Conservation (phyloP, 92 coral and sea anemone genomes). For the Phenganax stokvisi region DNA sequence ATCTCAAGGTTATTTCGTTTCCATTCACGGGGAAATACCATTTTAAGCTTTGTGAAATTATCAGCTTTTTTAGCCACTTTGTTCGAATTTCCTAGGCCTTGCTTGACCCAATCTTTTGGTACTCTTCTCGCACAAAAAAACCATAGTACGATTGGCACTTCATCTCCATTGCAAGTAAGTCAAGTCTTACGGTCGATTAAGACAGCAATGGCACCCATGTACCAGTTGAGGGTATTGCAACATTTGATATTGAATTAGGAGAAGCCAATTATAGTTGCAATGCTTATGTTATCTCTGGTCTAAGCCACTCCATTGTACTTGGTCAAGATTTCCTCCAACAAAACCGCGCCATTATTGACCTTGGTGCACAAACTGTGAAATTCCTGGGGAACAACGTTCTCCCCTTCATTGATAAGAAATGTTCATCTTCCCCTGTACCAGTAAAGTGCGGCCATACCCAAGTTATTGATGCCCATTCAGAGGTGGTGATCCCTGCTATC, state of each 20-base stretch:
- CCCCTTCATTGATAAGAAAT: neutral
- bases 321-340: conserved; percentile 9
- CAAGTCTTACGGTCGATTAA: neutral
- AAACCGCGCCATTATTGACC: conserved; percentile 8
- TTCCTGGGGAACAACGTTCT: conserved; percentile 10
- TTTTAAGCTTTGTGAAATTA: too few species aligned
- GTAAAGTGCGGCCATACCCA: conserved; percentile 4
- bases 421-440: neutral
- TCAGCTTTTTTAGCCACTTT: too few species aligned
- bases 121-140: too few species aligned
- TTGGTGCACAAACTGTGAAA: neutral
- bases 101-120: too few species aligned
- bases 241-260: neutral
- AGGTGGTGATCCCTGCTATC: neutral
- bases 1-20: too few species aligned
- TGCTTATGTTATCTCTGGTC: conserved; percentile 2
- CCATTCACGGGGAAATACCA: too few species aligned
- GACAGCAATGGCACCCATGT: conserved; percentile 18
- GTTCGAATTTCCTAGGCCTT: too few species aligned
- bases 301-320: too few species aligned
- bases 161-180: neutral
- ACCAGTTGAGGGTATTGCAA: neutral
- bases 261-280: neutral
- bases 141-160: too few species aligned
- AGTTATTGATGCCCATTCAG: conserved; percentile 16